Conservation (phyloP, 1,140 invertebrate species). For the Drosophila quadrilineata region DNA sequence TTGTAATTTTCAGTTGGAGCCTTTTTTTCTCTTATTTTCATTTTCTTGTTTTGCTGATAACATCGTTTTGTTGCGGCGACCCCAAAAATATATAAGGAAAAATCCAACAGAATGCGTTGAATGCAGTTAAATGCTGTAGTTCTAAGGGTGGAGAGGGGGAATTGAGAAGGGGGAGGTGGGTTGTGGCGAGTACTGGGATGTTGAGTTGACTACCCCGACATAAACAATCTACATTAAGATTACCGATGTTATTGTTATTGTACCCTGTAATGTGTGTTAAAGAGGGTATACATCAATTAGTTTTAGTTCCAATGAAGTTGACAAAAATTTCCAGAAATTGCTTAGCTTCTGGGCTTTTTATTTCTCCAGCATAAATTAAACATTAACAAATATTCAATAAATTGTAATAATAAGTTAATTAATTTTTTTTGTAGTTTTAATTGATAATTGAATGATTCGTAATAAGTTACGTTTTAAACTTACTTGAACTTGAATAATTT, state of each 20-base stretch:
- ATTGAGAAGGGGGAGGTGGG: too few species aligned
- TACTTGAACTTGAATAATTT: too few species aligned
- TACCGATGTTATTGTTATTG: conserved; percentile 21
- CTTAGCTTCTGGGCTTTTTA: too few species aligned
- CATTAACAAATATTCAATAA: too few species aligned
- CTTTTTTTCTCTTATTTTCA: conserved; percentile 14
- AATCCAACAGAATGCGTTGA: conserved; percentile 10
- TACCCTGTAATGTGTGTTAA: not conserved
- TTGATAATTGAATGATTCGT: too few species aligned
- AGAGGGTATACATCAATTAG: not conserved
- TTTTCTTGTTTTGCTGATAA: conserved; percentile 40
- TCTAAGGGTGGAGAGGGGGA: not conserved
- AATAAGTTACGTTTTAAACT: too few species aligned
- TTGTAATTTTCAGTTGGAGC: conserved; percentile 8
- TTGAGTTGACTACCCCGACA: not conserved
- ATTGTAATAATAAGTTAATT: too few species aligned
- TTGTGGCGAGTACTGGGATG: too few species aligned
- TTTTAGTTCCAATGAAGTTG: too few species aligned
- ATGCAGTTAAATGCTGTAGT: not conserved
- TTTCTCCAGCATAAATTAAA: too few species aligned
- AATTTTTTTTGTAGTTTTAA: too few species aligned
- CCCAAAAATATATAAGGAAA: not conserved
- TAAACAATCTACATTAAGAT: not conserved
- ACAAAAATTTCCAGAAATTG: too few species aligned
- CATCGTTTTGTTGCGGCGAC: conserved; percentile 28